Evolutionary conservation across 2,888 invertebrate genomes (phyloP).

Genomic region (Eumacrocentrus americanus): DNA sequence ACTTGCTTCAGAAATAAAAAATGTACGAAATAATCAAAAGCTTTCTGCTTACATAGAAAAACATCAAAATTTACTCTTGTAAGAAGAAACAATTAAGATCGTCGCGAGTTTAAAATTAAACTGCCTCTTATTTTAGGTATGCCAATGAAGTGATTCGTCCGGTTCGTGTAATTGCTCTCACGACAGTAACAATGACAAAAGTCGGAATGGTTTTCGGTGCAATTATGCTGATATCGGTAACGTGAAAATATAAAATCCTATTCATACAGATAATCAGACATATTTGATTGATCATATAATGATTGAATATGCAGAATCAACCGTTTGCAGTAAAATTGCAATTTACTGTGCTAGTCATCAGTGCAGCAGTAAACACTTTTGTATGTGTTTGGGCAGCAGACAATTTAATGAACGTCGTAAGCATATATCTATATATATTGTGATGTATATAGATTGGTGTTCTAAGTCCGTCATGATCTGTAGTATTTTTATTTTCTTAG

Average conservation of each 20-base stretch:
- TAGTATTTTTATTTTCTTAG: not conserved
- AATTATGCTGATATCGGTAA: constrained; percentile 31
- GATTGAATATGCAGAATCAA: constrained; percentile 26
- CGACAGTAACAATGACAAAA: constrained; percentile 18
- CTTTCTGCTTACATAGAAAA: constrained; percentile 17
- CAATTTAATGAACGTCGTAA: constrained; percentile 33
- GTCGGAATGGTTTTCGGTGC: constrained; percentile 35
- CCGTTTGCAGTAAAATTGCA: constrained; percentile 29
- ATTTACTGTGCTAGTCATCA: constrained; percentile 28
- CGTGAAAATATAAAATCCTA: not conserved
- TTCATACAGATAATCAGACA: constrained; percentile 33
- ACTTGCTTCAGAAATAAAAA: constrained; percentile 20
- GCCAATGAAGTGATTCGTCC: constrained; percentile 20
- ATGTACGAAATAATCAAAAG: constrained; percentile 10
- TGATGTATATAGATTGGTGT: no score
- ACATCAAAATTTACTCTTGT: constrained; percentile 32
- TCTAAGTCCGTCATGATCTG: no score
- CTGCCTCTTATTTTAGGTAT: constrained; percentile 16
- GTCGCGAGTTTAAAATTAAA: not conserved
- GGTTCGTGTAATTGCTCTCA: constrained; percentile 30
- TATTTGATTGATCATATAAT: not conserved
- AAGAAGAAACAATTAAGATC: no score
- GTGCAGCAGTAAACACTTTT: constrained; percentile 31
- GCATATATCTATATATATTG: not conserved
- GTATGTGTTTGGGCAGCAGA: constrained; percentile 37